These are phyloP conservation scores for Coturnix japonica DNA, from an alignment of 2,113 vertebrate species.

Conservation along the genomic window DNA sequence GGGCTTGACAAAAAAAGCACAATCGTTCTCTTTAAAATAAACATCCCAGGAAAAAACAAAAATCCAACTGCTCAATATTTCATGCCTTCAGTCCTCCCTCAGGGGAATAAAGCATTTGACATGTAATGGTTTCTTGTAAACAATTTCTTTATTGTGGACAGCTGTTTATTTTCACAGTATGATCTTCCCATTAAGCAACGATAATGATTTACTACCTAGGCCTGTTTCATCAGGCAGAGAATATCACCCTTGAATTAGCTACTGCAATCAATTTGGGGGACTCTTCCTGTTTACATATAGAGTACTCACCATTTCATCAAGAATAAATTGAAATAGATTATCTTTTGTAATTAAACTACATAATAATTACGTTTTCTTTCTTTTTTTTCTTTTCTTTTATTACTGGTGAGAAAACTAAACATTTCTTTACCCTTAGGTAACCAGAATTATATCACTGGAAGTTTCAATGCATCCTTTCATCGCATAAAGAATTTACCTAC, in stretches of 20 bases:
- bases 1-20: background rate
- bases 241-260: slow-evolving; percentile 20
- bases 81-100: background rate
- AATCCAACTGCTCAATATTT: background rate
- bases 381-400: background rate
- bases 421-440: background rate
- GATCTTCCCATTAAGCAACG: slow-evolving; percentile 33
- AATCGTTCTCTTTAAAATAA: background rate
- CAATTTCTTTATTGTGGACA: slow-evolving; percentile 39
- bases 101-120: background rate
- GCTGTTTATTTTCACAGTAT: slow-evolving; percentile 66
- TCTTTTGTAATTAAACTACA: background rate
- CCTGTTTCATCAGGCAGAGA: slow-evolving; percentile 17
- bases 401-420: background rate
- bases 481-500: background rate
- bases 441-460: background rate
- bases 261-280: background rate
- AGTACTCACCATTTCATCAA: background rate
- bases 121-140: slow-evolving; percentile 45
- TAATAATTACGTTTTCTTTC: background rate
- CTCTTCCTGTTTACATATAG: background rate
- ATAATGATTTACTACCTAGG: slow-evolving; percentile 48
- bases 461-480: background rate
- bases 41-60: background rate
- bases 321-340: background rate